Percentiles rank a stretch among this genome's conserved stretches.
Evolutionary conservation across 2,113 vertebrate genomes (phyloP).

Genomic region (Microtus ochrogaster): DNA sequence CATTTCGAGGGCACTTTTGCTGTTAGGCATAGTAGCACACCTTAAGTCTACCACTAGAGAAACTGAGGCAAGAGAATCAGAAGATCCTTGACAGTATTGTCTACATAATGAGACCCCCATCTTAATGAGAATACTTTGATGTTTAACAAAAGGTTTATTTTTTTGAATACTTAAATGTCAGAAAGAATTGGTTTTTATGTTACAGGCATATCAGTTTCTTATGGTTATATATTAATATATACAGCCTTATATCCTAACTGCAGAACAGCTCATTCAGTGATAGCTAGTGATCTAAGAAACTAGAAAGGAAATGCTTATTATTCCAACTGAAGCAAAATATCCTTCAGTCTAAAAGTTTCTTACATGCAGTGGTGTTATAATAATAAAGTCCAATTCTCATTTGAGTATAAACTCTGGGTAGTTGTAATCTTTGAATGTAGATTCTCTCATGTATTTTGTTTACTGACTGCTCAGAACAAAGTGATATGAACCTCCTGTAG

Average conservation of each 20-base stretch:
- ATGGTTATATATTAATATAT: background rate
- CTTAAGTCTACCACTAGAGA: background rate
- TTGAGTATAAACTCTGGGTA: background rate
- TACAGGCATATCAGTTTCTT: background rate
- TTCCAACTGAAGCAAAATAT: background rate
- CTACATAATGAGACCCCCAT: background rate
- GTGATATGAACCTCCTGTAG: background rate
- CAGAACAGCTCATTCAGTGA: background rate
- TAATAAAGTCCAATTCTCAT: background rate
- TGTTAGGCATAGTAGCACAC: background rate
- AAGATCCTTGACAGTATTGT: background rate
- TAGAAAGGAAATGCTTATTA: background rate
- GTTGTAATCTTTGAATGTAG: conserved; percentile 31
- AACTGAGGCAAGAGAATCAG: background rate
- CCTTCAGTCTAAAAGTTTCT: background rate
- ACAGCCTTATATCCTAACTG: background rate
- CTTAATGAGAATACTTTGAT: background rate
- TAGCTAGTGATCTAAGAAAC: background rate
- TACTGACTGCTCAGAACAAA: background rate
- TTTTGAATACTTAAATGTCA: background rate
- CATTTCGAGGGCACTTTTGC: conserved; percentile 43
- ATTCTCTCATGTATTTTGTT: background rate
- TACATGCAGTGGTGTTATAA: background rate
- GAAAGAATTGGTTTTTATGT: conserved; percentile 34
- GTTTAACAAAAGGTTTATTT: conserved; percentile 10